Base-by-base conservation (phyloP, 2,888 invertebrate species). In the Subacronicta megacephala region DNA sequence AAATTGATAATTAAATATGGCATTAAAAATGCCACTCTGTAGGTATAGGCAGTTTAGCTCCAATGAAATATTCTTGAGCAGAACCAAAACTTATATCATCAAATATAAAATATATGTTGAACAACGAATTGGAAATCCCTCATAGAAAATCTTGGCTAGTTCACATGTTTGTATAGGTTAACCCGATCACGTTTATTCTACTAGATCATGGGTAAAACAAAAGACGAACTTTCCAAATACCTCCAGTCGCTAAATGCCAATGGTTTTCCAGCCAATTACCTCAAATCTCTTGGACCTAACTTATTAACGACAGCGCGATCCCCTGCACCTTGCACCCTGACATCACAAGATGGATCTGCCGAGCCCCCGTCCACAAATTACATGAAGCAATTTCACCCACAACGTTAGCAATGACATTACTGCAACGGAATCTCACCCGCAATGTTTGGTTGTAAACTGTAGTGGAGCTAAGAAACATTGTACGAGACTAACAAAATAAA, bases 391-490 rank as follows among this genome's bases (percentile, higher is more conserved):
- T 93, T 90, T 87, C 82, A 82, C 84, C 87, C 86, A 85, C 87
- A 89, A 90, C 88, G 89, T 89, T 87, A 83, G 89, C 86, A 89
- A 90, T 83, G 87, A 87, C 87, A 90, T 90, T 90, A 90, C 82
- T 87, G 85, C 87, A 84, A 73, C 73, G 88, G 87, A 87, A 88
- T 90, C 83, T 85, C 83, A 79, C 83, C 85, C 84, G 78, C 82
- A 74, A 79, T 80, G 80, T 84, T 85, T 78, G 77, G 76, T 72
- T 83, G 78, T 77, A 82, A 85, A 85, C 77, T 84, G 77, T 78
- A 63, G 42, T 40, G 50, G 72, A 88, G 67, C 26, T 76, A 78
- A 52, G 72, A 78, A 80, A 45, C 4, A 10, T 37, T n/a, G 15
- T 7, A 49, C 10, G 7, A 13, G 18, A 15, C 7, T 44, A 17